These are phyloP conservation scores for Spatulosminthurus flaviceps DNA, from an alignment of 2,888 invertebrate genomes.

Conservation along the genomic window DNA sequence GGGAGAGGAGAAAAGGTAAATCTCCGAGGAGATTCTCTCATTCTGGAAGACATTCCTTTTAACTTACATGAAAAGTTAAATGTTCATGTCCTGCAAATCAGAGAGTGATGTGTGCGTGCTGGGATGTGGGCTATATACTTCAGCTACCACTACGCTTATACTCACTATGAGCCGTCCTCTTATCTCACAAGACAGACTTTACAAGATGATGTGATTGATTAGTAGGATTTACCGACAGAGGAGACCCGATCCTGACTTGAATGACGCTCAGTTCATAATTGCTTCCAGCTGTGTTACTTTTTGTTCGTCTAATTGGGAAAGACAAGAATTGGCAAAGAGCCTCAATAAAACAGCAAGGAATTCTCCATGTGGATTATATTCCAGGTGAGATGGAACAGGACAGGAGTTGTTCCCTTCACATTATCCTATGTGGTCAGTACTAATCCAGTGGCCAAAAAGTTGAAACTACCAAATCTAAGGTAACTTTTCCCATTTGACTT, in stretches of 20 bases:
- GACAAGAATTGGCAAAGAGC: constrained; percentile 40
- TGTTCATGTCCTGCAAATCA: not conserved
- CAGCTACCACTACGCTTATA: not conserved
- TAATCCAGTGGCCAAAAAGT: not conserved
- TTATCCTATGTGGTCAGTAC: not conserved
- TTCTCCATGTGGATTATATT: not conserved
- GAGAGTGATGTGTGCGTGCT: not conserved
- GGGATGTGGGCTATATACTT: constrained; percentile 2
- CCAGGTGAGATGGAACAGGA: constrained; percentile 18
- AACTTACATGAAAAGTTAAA: no score
- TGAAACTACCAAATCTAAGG: not conserved
- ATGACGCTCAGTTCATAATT: constrained; percentile 33
- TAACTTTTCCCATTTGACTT: not conserved
- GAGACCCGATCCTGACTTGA: constrained; percentile 21
- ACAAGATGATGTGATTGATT: constrained; percentile 40
- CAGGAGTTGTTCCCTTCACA: not conserved
- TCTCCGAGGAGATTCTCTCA: no score
- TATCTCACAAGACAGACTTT: not conserved
- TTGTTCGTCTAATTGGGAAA: constrained; percentile 35
- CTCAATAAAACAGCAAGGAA: constrained; percentile 33
- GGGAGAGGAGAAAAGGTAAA: not conserved
- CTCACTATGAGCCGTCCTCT: not conserved
- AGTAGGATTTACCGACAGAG: constrained; percentile 36
- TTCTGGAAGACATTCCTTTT: not conserved
- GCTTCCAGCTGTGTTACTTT: constrained; percentile 43